Conservation (phyloP, 1,140 invertebrate genomes). For the Hypsibius dujardini region DNA sequence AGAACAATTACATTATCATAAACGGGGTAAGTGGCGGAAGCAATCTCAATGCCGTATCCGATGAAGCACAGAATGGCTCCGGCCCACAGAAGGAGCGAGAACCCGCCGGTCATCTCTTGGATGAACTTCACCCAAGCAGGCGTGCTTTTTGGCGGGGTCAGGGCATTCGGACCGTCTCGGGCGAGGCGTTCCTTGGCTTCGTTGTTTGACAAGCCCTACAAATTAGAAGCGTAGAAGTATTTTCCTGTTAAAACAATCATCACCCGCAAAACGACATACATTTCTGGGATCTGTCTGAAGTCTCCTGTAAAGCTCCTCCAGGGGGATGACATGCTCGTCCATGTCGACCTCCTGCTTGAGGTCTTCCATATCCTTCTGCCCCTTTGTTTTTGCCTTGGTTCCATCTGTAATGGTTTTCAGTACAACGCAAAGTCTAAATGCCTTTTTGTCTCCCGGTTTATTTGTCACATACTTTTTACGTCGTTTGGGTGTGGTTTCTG, state of each 20-base stretch:
- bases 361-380: background rate
- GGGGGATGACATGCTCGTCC: background rate
- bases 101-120: slow-evolving; percentile 33
- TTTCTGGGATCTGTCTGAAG: slow-evolving; percentile 4
- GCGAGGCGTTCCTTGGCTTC: slow-evolving; percentile 38
- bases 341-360: slow-evolving; percentile 13
- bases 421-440: too few relatives aligned
- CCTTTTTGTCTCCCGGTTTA: too few relatives aligned
- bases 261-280: background rate
- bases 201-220: slow-evolving; percentile 39
- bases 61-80: slow-evolving; percentile 32
- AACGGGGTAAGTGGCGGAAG: slow-evolving; percentile 64
- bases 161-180: slow-evolving; percentile 49
- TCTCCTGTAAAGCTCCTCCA: background rate
- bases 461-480: too few relatives aligned
- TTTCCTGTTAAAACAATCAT: background rate
- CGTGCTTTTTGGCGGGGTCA: slow-evolving; percentile 31
- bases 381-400: too few relatives aligned
- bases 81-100: slow-evolving; percentile 31
- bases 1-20: slow-evolving; percentile 53
- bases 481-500: too few relatives aligned
- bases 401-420: too few relatives aligned
- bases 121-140: slow-evolving; percentile 33
- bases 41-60: slow-evolving; percentile 27
- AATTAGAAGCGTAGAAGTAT: background rate